Evolutionary conservation across 2,113 vertebrate genomes (phyloP), one percentile per base, ranked within the genome.

Genomic region (Agapornis roseicollis): DNA sequence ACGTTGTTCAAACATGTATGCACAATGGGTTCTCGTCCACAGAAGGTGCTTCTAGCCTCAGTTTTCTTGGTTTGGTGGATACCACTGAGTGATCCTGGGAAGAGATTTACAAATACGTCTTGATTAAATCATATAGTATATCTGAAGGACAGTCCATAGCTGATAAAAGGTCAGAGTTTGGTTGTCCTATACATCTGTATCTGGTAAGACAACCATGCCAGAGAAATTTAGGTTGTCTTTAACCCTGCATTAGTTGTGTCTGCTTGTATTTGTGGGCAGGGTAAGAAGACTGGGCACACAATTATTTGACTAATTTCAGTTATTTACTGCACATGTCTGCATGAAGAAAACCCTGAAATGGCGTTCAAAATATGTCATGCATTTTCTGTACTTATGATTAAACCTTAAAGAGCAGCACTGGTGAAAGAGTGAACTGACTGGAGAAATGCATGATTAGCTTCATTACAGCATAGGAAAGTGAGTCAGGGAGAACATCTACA

Each of bases 401-500:
- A 72, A 16, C 8, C 12, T 65, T 60, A 22, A 76, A 87, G 18
- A 66, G 28, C 5, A 79, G 20, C 27, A n/a, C 11, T 56, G 47
- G 55, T 7, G 6, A 33, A 58, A 65, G 69, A 73, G 35, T 9
- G 17, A 24, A n/a, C 6, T 35, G 18, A 19, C n/a, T 86, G 37
- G 49, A 61, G 58, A 81, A 89, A 60, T 24, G 24, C 16, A 18
- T 22, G 5, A 24, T 17, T 47, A 37, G 25, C 11, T 46, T 78
- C 41, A 46, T 37, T 85, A 68, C 7, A 28, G 27, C 7, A 17
- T 20, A 24, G 17, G 24, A 52, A 46, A 56, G 28, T 2, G 7
- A 10, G 17, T 23, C 35, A 27, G 1, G 0, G 47, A n/a, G 22
- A 61, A 1, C 18, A 25, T 10, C 47, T 61, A 9, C 16, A 15